Percentiles rank a stretch among this genome's conserved stretches.
These are phyloP conservation scores for Tridacna crocea DNA, from an alignment of 2,888 invertebrate genomes.

Conservation along the genomic window DNA sequence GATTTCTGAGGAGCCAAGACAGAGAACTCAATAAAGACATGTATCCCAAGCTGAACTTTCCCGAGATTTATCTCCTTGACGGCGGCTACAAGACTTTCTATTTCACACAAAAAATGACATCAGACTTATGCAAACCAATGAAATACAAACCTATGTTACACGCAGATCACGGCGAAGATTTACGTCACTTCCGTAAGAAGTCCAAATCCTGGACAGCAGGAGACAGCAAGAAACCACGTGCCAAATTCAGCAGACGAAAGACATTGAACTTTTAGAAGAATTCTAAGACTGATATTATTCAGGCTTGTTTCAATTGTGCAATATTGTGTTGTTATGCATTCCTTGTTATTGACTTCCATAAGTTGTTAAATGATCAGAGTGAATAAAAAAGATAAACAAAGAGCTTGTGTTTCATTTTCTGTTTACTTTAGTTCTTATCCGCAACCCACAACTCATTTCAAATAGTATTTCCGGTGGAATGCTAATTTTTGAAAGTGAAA, in stretches of 20 bases:
- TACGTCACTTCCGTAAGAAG: slow-evolving; percentile 90
- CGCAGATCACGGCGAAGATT: slow-evolving; percentile 89
- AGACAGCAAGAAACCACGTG: slow-evolving; percentile 42
- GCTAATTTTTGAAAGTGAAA: no score
- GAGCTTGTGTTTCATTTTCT: no score
- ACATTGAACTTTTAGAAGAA: slow-evolving; percentile 1
- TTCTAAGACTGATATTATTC: neutral
- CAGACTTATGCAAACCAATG: slow-evolving; percentile 88
- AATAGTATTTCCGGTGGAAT: no score
- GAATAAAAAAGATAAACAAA: no score
- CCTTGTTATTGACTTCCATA: no score
- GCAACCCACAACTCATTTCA: no score
- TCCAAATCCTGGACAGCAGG: slow-evolving; percentile 87
- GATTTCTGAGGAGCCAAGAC: slow-evolving; percentile 85
- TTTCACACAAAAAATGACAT: slow-evolving; percentile 79
- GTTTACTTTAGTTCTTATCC: no score
- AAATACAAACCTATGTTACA: slow-evolving; percentile 94
- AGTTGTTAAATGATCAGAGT: no score
- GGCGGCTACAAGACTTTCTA: slow-evolving; percentile 91
- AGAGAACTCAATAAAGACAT: slow-evolving; percentile 91
- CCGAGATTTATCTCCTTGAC: slow-evolving; percentile 95
- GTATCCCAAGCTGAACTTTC: slow-evolving; percentile 94
- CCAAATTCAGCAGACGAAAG: slow-evolving; percentile 11
- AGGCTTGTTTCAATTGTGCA: neutral
- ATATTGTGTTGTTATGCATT: neutral